Conservation (phyloP, 2,888 invertebrate species). For the Sphaerophoria rueppellii region DNA sequence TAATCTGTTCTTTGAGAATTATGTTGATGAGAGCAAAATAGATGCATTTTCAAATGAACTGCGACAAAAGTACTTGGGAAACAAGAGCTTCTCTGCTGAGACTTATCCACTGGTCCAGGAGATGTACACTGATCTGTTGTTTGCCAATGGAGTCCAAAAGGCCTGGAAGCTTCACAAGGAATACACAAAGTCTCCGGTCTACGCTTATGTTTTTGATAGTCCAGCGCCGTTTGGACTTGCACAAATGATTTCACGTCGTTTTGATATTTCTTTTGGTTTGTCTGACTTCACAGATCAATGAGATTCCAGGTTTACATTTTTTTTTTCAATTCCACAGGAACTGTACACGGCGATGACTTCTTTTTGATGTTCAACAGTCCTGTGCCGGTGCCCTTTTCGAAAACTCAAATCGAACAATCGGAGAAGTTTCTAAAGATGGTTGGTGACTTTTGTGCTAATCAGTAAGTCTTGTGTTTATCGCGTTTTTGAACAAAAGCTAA, state of each 20-base stretch:
- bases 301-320: not conserved
- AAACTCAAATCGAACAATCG: not conserved
- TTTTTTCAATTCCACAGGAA: conserved; percentile 71
- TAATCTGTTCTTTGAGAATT: conserved; percentile 86
- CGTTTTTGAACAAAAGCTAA: not conserved
- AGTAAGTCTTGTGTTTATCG: not conserved
- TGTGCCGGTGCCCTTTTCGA: not conserved
- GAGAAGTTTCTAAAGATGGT: conserved; percentile 8
- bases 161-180: conserved; percentile 85
- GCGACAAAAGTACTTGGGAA: conserved; percentile 74
- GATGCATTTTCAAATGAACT: conserved; percentile 73
- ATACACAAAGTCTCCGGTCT: conserved; percentile 84
- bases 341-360: conserved; percentile 77
- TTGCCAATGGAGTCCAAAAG: conserved; percentile 84
- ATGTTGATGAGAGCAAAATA: conserved; percentile 82
- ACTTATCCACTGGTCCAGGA: conserved; percentile 81
- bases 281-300: not conserved
- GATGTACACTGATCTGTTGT: conserved; percentile 87
- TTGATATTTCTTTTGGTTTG: conserved; percentile 83
- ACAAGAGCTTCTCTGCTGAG: conserved; percentile 80
- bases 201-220: conserved; percentile 86
- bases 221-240: conserved; percentile 85
- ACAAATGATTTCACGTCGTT: conserved; percentile 83
- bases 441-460: conserved; percentile 5
- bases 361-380: conserved; percentile 75